Conservation (phyloP, 1,140 invertebrate species). For the Microplitis demolitor region DNA sequence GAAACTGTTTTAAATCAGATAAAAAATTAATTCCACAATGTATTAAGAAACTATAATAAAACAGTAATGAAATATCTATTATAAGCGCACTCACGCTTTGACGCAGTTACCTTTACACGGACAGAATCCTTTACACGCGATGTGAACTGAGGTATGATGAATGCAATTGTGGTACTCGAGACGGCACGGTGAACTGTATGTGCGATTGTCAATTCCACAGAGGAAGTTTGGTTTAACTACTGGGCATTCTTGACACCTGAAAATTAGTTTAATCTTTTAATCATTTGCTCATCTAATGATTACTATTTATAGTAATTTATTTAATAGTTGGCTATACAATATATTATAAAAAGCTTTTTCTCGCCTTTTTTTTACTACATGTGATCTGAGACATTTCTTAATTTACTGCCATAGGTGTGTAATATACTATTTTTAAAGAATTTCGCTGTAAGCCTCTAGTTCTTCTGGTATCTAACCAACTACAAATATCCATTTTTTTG, state of each 20-base stretch:
- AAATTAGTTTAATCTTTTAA: constrained; percentile 41
- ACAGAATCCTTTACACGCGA: constrained; percentile 87
- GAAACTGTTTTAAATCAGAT: no score
- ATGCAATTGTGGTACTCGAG: constrained; percentile 92
- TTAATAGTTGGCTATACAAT: no score
- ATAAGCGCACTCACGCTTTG: not conserved
- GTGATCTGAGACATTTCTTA: no score
- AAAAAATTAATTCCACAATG: not conserved
- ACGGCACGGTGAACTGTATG: constrained; percentile 88
- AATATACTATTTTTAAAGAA: no score
- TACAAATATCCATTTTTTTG: no score
- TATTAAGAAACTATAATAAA: not conserved
- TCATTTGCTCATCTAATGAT: no score
- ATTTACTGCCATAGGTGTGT: no score
- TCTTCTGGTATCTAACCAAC: no score
- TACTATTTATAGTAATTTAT: no score
- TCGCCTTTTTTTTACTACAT: no score
- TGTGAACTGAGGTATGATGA: constrained; percentile 75
- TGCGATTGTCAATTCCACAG: constrained; percentile 88
- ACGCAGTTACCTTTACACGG: constrained; percentile 76
- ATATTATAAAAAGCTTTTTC: no score
- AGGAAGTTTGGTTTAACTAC: constrained; percentile 81
- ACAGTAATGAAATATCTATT: not conserved
- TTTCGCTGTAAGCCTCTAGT: no score
- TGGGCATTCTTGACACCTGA: constrained; percentile 81